A percentile compares a stretch with the other conserved stretches of the same genome.
These are phyloP conservation scores for Paguma larvata DNA, from an alignment of 2,797 vertebrate species.

Conservation along the genomic window DNA sequence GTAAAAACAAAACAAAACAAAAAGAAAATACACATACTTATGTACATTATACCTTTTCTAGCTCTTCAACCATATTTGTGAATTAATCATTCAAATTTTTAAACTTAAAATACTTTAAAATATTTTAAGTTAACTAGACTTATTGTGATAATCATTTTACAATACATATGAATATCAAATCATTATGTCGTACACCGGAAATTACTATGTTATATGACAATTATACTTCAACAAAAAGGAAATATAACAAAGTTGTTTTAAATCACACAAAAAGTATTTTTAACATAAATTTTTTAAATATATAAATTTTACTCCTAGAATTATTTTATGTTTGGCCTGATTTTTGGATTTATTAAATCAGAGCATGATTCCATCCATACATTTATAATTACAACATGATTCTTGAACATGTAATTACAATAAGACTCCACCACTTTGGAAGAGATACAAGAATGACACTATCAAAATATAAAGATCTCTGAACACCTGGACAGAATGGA, in stretches of 20 bases:
- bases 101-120: not conserved
- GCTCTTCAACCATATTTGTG: not conserved
- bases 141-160: not conserved
- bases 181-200: not conserved
- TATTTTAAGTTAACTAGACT: not conserved
- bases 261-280: not conserved
- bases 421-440: not conserved
- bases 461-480: conserved; percentile 60
- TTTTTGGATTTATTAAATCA: not conserved
- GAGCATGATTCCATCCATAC: not conserved
- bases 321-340: conserved; percentile 11
- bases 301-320: not conserved
- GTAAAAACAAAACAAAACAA: not conserved
- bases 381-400: conserved; percentile 15
- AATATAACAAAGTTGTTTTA: not conserved
- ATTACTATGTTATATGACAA: not conserved
- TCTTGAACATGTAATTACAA: not conserved
- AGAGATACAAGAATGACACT: not conserved
- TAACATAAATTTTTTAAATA: not conserved
- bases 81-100: not conserved
- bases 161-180: not conserved
- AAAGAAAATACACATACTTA: not conserved
- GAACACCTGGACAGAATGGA: not conserved
- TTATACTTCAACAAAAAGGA: not conserved
- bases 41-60: not conserved